Conservation (phyloP, 2,113 vertebrate species). For the Spermophilus dauricus region DNA sequence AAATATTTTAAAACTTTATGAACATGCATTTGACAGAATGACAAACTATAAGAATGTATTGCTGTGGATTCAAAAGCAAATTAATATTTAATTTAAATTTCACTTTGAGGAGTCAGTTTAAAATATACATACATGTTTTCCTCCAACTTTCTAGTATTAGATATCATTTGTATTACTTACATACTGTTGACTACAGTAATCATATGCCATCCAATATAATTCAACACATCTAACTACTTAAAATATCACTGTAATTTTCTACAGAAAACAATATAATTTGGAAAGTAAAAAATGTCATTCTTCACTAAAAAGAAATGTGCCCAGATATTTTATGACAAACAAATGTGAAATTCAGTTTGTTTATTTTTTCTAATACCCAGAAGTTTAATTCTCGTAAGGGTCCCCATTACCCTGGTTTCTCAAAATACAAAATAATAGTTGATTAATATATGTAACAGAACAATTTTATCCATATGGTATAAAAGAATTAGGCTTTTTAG, state of each 20-base stretch:
- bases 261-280: neutral
- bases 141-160: neutral
- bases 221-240: slow-evolving; percentile 36
- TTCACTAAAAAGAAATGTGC: neutral
- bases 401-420: neutral
- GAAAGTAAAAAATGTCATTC: slow-evolving; percentile 58
- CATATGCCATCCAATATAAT: neutral
- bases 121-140: neutral
- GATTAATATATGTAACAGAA: neutral
- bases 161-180: slow-evolving; percentile 23
- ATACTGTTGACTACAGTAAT: neutral
- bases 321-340: neutral
- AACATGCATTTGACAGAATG: neutral
- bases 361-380: neutral
- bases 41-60: neutral
- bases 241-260: neutral
- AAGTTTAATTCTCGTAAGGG: neutral
- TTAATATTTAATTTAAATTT: neutral
- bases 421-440: slow-evolving; percentile 29
- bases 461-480: neutral
- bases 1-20: neutral
- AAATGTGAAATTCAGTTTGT: neutral
- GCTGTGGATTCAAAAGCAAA: neutral
- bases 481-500: neutral
- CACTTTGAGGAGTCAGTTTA: neutral